Base-by-base conservation (phyloP, 2,797 vertebrate species). In the Limnodromus scolopaceus region DNA sequence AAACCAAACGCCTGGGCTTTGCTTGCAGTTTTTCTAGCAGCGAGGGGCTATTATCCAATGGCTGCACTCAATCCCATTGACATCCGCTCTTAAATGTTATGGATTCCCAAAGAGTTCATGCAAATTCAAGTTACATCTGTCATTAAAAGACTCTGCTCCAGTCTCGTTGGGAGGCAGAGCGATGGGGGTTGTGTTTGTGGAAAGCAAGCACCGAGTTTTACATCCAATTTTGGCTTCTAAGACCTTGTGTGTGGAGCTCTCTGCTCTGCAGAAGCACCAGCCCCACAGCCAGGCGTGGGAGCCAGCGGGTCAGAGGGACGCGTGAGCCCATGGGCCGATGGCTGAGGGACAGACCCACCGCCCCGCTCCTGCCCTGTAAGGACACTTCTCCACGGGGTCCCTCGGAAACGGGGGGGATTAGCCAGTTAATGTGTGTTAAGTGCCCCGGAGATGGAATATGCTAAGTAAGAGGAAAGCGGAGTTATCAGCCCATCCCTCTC, bases 281-380 rank as follows among this genome's bases (percentile, higher is more conserved):
- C 1, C 3, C 28, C 2, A 25, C 45, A 36, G 16, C 6, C 7
- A 12, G 18, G 22, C 1, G 0, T 6, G 13, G 34, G 6, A 46
- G 45, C 45, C 20, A 46, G 45, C 11, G 20, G 17, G 32, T 16
- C 14, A 8, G 8, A 9, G 19, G 14, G 64, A 16, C 12, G 25
- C 3, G 7, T 1, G 4, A 14, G 2, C 10, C 0, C n/a, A 1
- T 2, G 54, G 6, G 12, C 0, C 8, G 8, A 49, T 1, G 4
- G 65, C 48, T 6, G 39, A 20, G 12, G 19, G 61, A 14, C 9
- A 9, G 41, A 48, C 25, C 79, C 15, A 1, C 13, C 6, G 0
- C 43, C 64, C n/a, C 27, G 9, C 85, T 68, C 71, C 64, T 49
- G 55, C 76, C 39, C 74, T 84, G 43, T 6, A 10, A 13, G 0